Evolutionary conservation across 2,888 invertebrate genomes (phyloP), one percentile per base, ranked within the genome.

Genomic region (Terebella lapidaria): DNA sequence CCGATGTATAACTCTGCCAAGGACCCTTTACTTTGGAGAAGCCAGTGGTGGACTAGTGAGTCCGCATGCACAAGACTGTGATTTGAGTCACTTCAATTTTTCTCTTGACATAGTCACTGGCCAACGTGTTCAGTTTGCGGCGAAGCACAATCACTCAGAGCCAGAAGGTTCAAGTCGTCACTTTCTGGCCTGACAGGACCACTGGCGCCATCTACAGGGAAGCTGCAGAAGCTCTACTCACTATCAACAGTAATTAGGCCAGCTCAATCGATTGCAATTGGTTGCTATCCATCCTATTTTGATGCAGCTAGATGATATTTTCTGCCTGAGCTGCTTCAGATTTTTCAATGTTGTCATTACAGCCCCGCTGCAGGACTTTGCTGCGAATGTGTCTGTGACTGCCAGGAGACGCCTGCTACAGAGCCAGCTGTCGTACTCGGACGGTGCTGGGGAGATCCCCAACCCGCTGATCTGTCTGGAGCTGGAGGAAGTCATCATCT

Each of bases 391-490:
- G 5, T 10, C 49, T 5, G n/a, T n/a, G n/a, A 10, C 26, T 26
- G 25, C 10, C 26, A 25, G 53, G 22, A 46, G 60, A n/a, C 57
- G 58, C 26, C 45, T 61, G 18, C 58, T 58, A 24, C 42, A 59
- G 47, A 28, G 42, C 18, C 15, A 3, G 5, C 3, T 25, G 2
- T 24, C 51, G 2, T 18, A n/a, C 25, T 45, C 54, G 15, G 62
- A 63, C 29, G 58, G 55, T 1, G 58, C 65, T 20, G 49, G 18
- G 56, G 72, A 74, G 60, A 67, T 78, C 20, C 56, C 67, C 5
- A 78, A 77, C 59, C 77, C 76, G 15, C 66, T 74, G 2, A 53
- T 78, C 46, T 78, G 78, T 60, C 64, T 77, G 52, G 75, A 76
- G 56, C 60, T 66, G 15, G 72, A 72, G 1, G 76, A 77, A 42